Conservation (phyloP, 1,140 invertebrate genomes). For the Arion vulgaris region DNA sequence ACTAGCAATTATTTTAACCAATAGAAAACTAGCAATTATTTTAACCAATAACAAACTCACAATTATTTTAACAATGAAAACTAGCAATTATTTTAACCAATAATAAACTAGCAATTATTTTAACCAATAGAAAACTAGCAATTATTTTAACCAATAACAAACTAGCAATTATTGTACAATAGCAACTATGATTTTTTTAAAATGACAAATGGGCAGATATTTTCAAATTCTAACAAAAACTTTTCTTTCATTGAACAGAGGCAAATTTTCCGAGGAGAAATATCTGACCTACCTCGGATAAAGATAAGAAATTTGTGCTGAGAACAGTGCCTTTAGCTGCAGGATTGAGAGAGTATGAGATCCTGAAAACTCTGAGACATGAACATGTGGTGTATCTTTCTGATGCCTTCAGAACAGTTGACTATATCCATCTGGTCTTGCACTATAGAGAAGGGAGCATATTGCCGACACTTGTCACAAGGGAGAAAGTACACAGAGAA, state of each 20-base stretch:
- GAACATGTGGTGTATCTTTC: slow-evolving; percentile 85
- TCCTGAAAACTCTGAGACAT: slow-evolving; percentile 84
- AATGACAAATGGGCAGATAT: too few species aligned
- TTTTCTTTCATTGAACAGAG: slow-evolving; percentile 77
- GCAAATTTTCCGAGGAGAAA: slow-evolving; percentile 87
- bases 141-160: too few species aligned
- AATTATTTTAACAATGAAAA: too few species aligned
- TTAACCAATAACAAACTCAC: too few species aligned
- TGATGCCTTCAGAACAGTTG: slow-evolving; percentile 68
- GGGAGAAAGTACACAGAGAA: slow-evolving; percentile 92
- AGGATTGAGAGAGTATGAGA: slow-evolving; percentile 81
- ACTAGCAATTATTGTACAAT: too few species aligned
- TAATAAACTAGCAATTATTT: too few species aligned
- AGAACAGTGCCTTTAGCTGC: slow-evolving; percentile 45
- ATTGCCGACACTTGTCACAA: slow-evolving; percentile 89
- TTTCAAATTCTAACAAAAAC: too few species aligned
- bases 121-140: too few species aligned
- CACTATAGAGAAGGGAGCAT: slow-evolving; percentile 94
- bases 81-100: too few species aligned
- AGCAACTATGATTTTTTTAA: too few species aligned
- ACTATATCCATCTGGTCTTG: slow-evolving; percentile 79
- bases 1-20: too few species aligned
- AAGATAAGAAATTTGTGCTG: slow-evolving; percentile 25
- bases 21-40: too few species aligned
- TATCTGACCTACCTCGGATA: slow-evolving; percentile 77